Base-by-base conservation (phyloP, 1,140 invertebrate genomes). In the Pinna nobilis region DNA sequence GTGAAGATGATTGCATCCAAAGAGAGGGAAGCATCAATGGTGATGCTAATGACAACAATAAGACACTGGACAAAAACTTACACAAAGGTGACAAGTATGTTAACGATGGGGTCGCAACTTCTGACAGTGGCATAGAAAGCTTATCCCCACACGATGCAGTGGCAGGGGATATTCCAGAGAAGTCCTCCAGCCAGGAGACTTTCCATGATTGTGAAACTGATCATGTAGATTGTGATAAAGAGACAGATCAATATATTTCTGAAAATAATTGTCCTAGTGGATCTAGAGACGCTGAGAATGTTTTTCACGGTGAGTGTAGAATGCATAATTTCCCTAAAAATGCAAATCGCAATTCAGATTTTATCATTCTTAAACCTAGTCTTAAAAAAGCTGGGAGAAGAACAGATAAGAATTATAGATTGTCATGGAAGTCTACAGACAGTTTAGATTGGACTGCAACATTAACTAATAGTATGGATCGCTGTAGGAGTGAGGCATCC, bases 401-500 rank as follows among this genome's bases (percentile, higher is more conserved):
- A 41, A 68, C 70, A 49, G 64, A 74, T 57, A 69, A 44, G 57
- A 73, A 76, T 47, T 70, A 71, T 47, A 47, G 76, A 37, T 67
- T 82, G 66, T 82, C 80, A 28, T 82, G 80, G 76, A 82, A 82
- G 51, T 82, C 80, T 32, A 70, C 76, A 13, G 80, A 82, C 76
- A 76, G 78, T 75, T 68, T 82, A 68, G 76, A 82, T 63, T 74
- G 73, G 75, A 68, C 75, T 57, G 75, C 67, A 53, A 73, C 78
- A 37, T 68, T 82, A 50, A 67, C 61, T 30, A 79, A 66, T 33
- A 74, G 61, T 61, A 66, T 82, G 72, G 80, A 80, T 71, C 74
- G 80, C 25, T 76, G 75, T 53, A 69, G 70, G 59, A 82, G 80
- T 69, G 72, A 80, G 28, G 74, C 73, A 15, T 82, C 80, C 33